These are phyloP conservation scores for Octopus bimaculoides DNA, from an alignment of 1,140 invertebrate species.

Conservation along the genomic window DNA sequence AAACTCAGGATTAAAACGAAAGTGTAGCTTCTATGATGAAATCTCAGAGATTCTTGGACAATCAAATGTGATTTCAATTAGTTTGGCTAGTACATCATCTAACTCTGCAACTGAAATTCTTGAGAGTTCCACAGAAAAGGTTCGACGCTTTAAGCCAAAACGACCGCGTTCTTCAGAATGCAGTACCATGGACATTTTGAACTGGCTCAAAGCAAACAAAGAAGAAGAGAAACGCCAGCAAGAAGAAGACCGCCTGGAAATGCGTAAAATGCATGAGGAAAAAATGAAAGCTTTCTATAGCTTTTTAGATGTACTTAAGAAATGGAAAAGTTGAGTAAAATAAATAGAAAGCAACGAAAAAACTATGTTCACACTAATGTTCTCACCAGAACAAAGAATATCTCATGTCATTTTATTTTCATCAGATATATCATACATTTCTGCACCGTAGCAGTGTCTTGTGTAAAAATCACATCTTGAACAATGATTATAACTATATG, in stretches of 20 bases:
- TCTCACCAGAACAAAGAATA: no score
- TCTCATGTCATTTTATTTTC: no score
- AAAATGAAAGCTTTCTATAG: constrained; percentile 2
- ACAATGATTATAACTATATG: no score
- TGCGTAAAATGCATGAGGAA: background rate
- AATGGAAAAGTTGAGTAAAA: background rate
- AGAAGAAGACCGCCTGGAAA: background rate
- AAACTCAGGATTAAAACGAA: background rate
- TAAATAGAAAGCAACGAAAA: background rate
- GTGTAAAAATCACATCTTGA: no score
- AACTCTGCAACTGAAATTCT: background rate
- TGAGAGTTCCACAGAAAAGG: background rate
- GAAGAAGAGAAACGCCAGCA: background rate
- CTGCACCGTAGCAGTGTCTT: no score
- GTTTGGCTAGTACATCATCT: background rate
- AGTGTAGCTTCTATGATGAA: constrained; percentile 1
- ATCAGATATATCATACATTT: no score
- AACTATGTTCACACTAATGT: no score
- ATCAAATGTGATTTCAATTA: background rate
- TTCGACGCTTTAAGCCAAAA: background rate
- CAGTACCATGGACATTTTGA: background rate
- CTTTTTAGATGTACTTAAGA: background rate
- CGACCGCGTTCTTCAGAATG: background rate
- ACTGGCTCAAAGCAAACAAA: constrained; percentile 2
- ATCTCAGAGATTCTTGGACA: background rate